Evolutionary conservation across 2,888 invertebrate genomes (phyloP).

Genomic region (Hylaea fasciaria): DNA sequence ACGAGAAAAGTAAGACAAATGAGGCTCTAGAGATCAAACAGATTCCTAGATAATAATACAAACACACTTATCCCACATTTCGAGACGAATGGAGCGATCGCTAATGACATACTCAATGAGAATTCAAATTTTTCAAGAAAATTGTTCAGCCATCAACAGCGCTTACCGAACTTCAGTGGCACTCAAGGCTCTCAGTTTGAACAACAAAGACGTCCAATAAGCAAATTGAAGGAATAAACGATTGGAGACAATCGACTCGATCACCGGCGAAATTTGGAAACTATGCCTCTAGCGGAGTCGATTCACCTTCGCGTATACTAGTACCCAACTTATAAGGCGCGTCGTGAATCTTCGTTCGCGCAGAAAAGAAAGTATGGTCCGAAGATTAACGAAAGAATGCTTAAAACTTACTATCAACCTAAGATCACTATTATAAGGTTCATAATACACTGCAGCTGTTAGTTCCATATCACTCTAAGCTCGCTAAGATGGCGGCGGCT

Average conservation of each 20-base stretch:
- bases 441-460: no score
- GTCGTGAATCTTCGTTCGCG: no score
- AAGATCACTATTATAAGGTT: no score
- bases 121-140: constrained; percentile 30
- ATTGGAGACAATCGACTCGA: constrained; percentile 61
- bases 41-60: constrained; percentile 10
- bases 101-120: constrained; percentile 39
- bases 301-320: constrained; percentile 50
- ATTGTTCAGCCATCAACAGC: constrained; percentile 32
- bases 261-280: constrained; percentile 62
- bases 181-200: constrained; percentile 35
- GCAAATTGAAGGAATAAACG: constrained; percentile 66
- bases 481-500: no score
- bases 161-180: constrained; percentile 32
- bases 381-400: no score
- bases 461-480: no score
- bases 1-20: neutral
- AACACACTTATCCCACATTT: constrained; percentile 18
- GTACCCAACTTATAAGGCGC: no score
- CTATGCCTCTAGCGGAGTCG: constrained; percentile 54
- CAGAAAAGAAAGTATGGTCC: no score
- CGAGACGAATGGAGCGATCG: constrained; percentile 30
- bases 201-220: constrained; percentile 51
- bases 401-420: no score
- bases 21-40: neutral